A percentile compares a stretch with the other conserved stretches of the same genome.
Evolutionary conservation across 35 echinoderm and acorn worm species (phyloP).

Genomic region (Hemicentrotus pulcherrimus): DNA sequence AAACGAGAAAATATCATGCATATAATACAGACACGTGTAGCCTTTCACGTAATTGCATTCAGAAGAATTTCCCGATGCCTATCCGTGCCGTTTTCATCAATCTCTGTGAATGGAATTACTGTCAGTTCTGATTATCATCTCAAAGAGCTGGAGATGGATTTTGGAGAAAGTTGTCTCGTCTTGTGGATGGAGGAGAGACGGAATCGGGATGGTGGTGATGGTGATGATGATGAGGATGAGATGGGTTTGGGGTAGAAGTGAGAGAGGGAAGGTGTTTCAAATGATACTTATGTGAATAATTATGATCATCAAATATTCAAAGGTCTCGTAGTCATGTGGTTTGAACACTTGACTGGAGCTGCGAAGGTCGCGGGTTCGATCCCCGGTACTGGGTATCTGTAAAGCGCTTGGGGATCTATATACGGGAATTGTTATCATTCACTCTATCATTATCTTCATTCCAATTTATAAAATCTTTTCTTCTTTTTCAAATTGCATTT

Average conservation of each 20-base stretch:
- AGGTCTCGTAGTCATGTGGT: too few species aligned
- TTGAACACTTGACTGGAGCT: too few species aligned
- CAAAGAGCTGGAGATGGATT: not conserved
- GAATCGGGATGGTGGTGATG: not conserved
- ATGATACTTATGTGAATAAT: too few species aligned
- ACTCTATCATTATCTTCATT: too few species aligned
- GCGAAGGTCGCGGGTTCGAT: too few species aligned
- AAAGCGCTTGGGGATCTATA: too few species aligned
- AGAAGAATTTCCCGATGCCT: not conserved
- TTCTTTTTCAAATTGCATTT: too few species aligned
- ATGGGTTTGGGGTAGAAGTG: not conserved
- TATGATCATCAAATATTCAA: too few species aligned
- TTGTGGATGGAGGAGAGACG: not conserved
- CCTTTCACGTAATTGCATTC: not conserved
- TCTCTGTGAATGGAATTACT: slow-evolving; percentile 12
- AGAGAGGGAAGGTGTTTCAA: not conserved
- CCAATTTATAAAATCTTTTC: too few species aligned
- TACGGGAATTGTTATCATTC: too few species aligned
- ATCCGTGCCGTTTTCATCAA: not conserved
- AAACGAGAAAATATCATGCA: not conserved
- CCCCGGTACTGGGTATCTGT: too few species aligned
- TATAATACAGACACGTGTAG: not conserved
- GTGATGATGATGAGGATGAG: not conserved
- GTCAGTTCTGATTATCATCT: not conserved
- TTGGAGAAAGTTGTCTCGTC: not conserved